Percentiles rank a stretch among this genome's conserved stretches.
These are phyloP conservation scores for Thymelicus lineola DNA, from an alignment of 2,888 invertebrate genomes.

Conservation along the genomic window DNA sequence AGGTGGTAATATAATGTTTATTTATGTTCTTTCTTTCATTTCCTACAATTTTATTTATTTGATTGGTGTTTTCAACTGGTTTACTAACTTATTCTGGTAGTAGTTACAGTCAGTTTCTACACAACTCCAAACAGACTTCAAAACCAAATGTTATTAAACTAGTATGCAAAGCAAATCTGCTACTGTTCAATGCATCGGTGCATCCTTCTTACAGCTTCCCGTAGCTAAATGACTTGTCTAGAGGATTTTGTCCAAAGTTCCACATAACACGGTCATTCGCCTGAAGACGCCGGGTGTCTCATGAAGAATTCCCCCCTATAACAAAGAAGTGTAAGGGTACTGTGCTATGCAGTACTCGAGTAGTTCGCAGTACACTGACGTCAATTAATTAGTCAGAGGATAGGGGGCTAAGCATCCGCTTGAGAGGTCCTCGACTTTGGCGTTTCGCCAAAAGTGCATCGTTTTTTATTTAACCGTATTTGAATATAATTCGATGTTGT, in stretches of 20 bases:
- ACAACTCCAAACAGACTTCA: no score
- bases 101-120: no score
- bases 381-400: slow-evolving; percentile 54
- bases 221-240: background rate
- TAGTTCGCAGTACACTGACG: slow-evolving; percentile 43
- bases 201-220: background rate
- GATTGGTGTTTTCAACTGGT: no score
- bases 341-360: background rate
- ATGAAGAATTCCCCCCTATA: background rate
- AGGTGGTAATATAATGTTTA: no score
- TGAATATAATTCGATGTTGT: background rate
- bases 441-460: slow-evolving; percentile 36
- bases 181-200: no score
- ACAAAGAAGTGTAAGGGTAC: slow-evolving; percentile 4
- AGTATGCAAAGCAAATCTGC: no score
- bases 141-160: no score
- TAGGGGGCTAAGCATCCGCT: slow-evolving; percentile 44
- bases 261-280: no score
- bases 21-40: no score
- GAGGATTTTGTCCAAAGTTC: no score
- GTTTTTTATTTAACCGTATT: slow-evolving; percentile 1
- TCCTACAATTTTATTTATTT: no score
- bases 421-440: slow-evolving; percentile 19
- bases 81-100: no score
- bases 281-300: background rate